A percentile compares a stretch with the other conserved stretches of the same genome.
phyloP scores from a whole-genome alignment of 1,140 invertebrate genomes.

The Zeugodacus cucurbitae region DNA sequence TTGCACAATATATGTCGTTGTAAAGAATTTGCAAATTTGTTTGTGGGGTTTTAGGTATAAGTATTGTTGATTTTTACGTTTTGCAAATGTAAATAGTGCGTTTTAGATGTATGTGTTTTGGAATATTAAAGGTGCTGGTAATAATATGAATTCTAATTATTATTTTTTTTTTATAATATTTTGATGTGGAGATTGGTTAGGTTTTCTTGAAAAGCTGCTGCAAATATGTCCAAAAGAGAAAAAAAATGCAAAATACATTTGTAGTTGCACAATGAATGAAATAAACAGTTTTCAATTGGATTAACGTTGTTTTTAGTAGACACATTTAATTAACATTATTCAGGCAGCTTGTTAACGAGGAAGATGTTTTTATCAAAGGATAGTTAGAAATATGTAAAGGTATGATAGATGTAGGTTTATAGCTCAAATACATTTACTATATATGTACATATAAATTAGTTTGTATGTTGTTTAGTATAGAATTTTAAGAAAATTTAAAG shows the following conservation, averaged over 20 bases:
- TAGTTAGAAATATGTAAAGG: not conserved
- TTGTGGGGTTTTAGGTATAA: not conserved
- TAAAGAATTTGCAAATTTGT: constrained; percentile 13
- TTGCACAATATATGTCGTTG: constrained; percentile 39
- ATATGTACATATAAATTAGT: too few species aligned
- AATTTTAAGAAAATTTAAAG: too few species aligned
- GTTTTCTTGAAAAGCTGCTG: constrained; percentile 31
- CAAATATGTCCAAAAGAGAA: constrained; percentile 3
- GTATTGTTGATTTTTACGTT: not conserved
- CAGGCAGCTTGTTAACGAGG: not conserved
- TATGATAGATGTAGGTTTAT: too few species aligned
- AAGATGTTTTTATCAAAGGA: not conserved
- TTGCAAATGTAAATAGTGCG: not conserved
- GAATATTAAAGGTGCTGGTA: not conserved
- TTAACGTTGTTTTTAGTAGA: not conserved
- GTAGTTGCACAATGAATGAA: not conserved
- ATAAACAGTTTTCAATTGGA: not conserved
- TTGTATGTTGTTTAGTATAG: too few species aligned
- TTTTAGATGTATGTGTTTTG: not conserved
- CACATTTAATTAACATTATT: not conserved
- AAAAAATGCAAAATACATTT: constrained; percentile 20
- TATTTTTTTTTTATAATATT: not conserved
- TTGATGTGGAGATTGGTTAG: not conserved
- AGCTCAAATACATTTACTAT: too few species aligned
- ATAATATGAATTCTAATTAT: not conserved